These are phyloP conservation scores for Pipistrellus kuhlii DNA, from an alignment of 2,797 vertebrate species.

Conservation along the genomic window DNA sequence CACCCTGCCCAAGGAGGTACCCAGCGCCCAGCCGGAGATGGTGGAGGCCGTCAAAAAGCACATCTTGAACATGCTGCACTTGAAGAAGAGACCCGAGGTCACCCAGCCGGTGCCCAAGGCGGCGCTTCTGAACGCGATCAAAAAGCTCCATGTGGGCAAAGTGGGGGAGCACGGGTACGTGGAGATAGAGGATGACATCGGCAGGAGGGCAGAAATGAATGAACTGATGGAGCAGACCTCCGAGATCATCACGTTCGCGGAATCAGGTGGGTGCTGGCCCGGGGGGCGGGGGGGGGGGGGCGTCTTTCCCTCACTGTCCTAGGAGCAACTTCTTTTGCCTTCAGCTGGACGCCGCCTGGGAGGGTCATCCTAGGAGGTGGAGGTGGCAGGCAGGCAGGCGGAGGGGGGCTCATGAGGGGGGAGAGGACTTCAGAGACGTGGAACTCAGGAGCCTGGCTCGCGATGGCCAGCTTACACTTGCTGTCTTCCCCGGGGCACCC, in stretches of 20 bases:
- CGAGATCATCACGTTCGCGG: conserved; percentile 94
- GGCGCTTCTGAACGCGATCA: conserved; percentile 95
- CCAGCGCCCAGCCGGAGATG: conserved; percentile 92
- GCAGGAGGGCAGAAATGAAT: conserved; percentile 89
- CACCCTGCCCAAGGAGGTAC: conserved; percentile 90
- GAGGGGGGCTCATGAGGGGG: not conserved
- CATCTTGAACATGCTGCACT: conserved; percentile 97
- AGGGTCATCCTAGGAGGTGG: conserved; percentile 71
- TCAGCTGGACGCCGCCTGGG: conserved; percentile 68
- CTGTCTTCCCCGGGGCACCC: conserved; percentile 75
- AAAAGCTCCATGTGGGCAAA: conserved; percentile 94
- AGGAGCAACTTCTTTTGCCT: conserved; percentile 79
- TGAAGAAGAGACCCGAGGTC: conserved; percentile 95
- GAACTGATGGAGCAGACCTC: conserved; percentile 92
- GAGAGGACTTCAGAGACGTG: conserved; percentile 67
- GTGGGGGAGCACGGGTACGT: conserved; percentile 94
- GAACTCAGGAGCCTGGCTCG: conserved; percentile 79
- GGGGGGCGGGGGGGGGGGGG: not conserved
- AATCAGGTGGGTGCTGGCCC: conserved; percentile 92
- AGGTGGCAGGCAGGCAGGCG: not conserved
- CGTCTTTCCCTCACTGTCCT: conserved; percentile 59
- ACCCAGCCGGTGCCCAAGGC: conserved; percentile 95
- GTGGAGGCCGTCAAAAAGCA: conserved; percentile 97
- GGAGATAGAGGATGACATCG: conserved; percentile 93
- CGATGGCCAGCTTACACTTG: conserved; percentile 83